Evolutionary conservation across 2,113 vertebrate genomes (phyloP).

Genomic region (Junco hyemalis): DNA sequence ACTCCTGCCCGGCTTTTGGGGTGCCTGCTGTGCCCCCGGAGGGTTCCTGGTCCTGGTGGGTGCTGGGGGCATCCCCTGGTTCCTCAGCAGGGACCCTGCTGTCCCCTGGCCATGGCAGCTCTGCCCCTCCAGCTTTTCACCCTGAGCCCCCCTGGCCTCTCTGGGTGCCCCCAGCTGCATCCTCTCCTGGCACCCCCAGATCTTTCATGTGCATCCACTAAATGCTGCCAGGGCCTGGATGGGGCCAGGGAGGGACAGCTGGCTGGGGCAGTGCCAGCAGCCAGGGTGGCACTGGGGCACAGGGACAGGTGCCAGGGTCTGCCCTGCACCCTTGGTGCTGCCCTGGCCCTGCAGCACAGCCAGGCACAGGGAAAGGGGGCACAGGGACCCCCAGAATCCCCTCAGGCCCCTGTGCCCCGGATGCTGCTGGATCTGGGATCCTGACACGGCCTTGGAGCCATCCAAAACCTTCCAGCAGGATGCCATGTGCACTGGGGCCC

Average conservation of each 20-base stretch:
- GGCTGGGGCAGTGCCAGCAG: not conserved
- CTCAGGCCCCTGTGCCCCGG: not conserved
- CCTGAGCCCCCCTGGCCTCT: not conserved
- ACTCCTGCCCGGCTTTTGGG: not conserved
- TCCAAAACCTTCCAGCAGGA: not conserved
- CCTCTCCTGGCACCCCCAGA: not conserved
- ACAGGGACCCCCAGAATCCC: not conserved
- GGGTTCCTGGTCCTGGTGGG: accelerated
- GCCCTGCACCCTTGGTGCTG: not conserved
- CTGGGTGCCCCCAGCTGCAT: not conserved
- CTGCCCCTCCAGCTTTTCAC: too few species aligned
- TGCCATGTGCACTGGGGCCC: accelerated
- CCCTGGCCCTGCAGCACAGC: not conserved
- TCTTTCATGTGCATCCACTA: accelerated
- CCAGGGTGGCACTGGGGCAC: accelerated
- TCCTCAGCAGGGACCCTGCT: not conserved
- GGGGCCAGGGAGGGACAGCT: too few species aligned
- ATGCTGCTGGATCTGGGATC: not conserved
- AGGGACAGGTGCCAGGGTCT: accelerated
- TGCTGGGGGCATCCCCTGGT: not conserved
- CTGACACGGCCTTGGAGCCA: not conserved
- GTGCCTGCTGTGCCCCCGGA: accelerated
- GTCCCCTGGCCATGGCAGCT: accelerated
- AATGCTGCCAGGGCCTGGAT: not conserved
- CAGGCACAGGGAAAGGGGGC: not conserved